phyloP scores from a whole-genome alignment of 2,797 vertebrate species.

The Delichon dasypus region DNA sequence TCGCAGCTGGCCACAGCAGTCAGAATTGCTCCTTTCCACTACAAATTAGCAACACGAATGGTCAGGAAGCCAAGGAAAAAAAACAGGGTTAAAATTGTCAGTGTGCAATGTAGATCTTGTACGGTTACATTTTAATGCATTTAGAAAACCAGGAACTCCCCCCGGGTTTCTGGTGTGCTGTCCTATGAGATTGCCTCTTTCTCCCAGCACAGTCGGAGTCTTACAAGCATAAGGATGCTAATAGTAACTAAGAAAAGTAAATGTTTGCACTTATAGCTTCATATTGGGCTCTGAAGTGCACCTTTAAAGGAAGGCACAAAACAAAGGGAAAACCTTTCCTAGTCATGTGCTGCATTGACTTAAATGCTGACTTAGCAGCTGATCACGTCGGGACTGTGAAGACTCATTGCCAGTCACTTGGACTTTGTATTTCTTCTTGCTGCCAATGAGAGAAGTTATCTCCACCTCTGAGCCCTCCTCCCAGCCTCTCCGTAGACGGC shows the following conservation, averaged over 20 bases:
- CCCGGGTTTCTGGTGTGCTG: not conserved
- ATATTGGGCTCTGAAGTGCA: not conserved
- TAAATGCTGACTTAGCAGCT: not conserved
- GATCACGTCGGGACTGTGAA: not conserved
- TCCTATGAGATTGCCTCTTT: not conserved
- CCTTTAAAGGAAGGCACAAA: not conserved
- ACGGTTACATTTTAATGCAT: not conserved
- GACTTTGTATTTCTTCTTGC: not conserved
- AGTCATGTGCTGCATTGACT: not conserved
- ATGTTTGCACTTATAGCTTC: not conserved
- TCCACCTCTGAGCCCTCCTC: not conserved
- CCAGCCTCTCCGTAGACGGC: not conserved
- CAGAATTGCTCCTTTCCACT: not conserved
- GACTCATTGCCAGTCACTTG: not conserved
- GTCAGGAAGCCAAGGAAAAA: not conserved
- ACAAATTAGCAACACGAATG: not conserved
- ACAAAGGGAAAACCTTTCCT: not conserved
- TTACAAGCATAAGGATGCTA: not conserved
- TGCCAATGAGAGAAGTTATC: not conserved
- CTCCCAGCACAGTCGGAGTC: not conserved
- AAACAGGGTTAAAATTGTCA: not conserved
- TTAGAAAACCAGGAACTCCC: not conserved
- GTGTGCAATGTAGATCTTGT: not conserved
- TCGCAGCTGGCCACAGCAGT: not conserved
- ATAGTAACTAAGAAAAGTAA: not conserved